phyloP scores from a whole-genome alignment of 2,888 invertebrate species.

The Hymenopus coronatus region DNA sequence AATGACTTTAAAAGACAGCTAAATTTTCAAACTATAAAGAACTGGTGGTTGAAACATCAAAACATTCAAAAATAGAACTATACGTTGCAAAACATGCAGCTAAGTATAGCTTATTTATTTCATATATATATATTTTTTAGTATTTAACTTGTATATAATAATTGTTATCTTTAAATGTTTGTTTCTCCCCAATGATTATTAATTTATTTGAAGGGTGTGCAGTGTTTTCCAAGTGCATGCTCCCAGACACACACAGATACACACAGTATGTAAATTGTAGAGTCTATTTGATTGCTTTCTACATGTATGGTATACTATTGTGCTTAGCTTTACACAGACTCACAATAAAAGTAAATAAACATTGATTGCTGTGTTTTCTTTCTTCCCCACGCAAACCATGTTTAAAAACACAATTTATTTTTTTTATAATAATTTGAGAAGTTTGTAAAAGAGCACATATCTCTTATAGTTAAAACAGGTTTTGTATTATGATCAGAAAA shows the following conservation, averaged over 20 bases:
- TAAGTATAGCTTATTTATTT: neutral
- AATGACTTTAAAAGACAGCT: neutral
- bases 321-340: slow-evolving; percentile 29
- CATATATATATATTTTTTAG: neutral
- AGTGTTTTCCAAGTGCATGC: neutral
- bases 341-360: neutral
- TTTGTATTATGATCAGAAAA: too few relatives aligned
- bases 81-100: neutral
- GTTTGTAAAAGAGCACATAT: too few relatives aligned
- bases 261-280: slow-evolving; percentile 1
- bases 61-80: neutral
- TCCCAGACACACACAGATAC: neutral
- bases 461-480: too few relatives aligned
- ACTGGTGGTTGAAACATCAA: neutral
- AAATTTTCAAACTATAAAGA: neutral
- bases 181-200: neutral
- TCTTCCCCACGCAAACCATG: too few relatives aligned
- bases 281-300: neutral
- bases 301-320: slow-evolving; percentile 5
- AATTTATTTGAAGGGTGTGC: slow-evolving; percentile 12
- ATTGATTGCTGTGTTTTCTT: neutral
- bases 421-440: too few relatives aligned
- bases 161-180: neutral
- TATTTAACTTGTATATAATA: slow-evolving; percentile 6
- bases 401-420: too few relatives aligned